These are phyloP conservation scores for Pagrus major DNA, from an alignment of 2,113 vertebrate species.

Conservation along the genomic window DNA sequence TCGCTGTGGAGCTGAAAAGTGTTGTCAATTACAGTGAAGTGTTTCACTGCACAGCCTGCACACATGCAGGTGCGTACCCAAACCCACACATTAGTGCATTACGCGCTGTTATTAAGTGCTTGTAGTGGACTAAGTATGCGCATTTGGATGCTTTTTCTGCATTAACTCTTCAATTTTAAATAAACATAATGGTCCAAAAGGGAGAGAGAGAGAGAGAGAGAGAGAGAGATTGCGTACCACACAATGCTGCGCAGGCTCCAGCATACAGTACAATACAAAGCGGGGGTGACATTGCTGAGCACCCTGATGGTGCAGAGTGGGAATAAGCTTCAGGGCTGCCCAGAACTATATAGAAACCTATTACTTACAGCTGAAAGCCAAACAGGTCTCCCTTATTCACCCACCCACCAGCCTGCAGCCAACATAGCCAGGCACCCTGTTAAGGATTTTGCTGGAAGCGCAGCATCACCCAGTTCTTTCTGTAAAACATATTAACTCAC, in stretches of 20 bases:
- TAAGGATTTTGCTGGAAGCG: slow-evolving; percentile 30
- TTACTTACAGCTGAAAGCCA: slow-evolving; percentile 78
- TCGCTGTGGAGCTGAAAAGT: slow-evolving; percentile 59
- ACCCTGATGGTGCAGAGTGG: slow-evolving; percentile 36
- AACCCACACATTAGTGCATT: slow-evolving; percentile 11
- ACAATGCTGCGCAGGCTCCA: slow-evolving; percentile 13
- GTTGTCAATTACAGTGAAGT: slow-evolving; percentile 69
- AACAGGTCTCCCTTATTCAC: slow-evolving; percentile 54
- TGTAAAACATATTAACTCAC: slow-evolving; percentile 65
- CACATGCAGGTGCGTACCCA: neutral
- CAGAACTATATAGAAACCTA: slow-evolving; percentile 70
- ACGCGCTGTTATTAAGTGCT: slow-evolving; percentile 18
- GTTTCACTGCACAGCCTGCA: slow-evolving; percentile 44
- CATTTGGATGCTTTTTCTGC: slow-evolving; percentile 32
- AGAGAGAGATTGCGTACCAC: neutral
- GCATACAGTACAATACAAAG: slow-evolving; percentile 41
- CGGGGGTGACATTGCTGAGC: slow-evolving; percentile 39
- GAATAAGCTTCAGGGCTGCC: slow-evolving; percentile 64
- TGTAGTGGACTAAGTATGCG: slow-evolving; percentile 1
- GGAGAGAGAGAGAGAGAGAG: slow-evolving; percentile 1
- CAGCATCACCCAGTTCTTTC: slow-evolving; percentile 43
- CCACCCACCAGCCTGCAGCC: slow-evolving; percentile 21
- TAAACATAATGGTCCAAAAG: slow-evolving; percentile 10
- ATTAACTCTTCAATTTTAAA: slow-evolving; percentile 27
- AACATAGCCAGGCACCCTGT: slow-evolving; percentile 21